A percentile compares a stretch with the other conserved stretches of the same genome.
Conservation (phyloP, 2,888 invertebrate species). For the Pachliopta kotzebuea region DNA sequence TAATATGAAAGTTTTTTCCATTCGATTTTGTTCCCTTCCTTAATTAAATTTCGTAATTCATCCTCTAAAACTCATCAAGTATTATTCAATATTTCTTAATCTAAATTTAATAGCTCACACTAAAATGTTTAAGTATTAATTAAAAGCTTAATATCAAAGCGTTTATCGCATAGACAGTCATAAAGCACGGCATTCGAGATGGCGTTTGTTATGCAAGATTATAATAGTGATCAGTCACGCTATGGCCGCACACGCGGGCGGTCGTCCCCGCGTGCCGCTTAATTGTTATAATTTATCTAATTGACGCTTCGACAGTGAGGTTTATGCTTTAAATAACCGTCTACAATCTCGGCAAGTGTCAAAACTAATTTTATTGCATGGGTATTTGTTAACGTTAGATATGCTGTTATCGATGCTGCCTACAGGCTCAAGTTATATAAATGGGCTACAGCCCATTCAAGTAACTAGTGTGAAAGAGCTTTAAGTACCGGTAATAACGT, state of each 20-base stretch:
- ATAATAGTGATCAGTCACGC: slow-evolving; percentile 65
- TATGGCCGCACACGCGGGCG: slow-evolving; percentile 60
- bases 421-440: too few relatives aligned
- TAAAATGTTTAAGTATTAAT: slow-evolving; percentile 11
- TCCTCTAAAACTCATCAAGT: background rate
- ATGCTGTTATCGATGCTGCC: background rate
- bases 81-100: background rate
- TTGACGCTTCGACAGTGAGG: slow-evolving; percentile 42
- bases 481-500: background rate
- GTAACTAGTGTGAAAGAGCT: background rate
- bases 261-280: slow-evolving; percentile 48
- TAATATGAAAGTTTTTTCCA: too few relatives aligned
- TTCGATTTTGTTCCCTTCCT: background rate
- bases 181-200: slow-evolving; percentile 41
- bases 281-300: slow-evolving; percentile 59
- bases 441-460: too few relatives aligned
- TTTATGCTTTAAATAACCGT: slow-evolving; percentile 28
- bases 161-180: slow-evolving; percentile 14
- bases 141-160: slow-evolving; percentile 21
- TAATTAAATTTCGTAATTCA: background rate
- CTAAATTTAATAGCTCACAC: background rate
- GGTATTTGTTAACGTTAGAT: background rate
- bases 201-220: slow-evolving; percentile 47
- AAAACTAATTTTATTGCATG: slow-evolving; percentile 19
- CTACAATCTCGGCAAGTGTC: slow-evolving; percentile 18